A percentile compares a stretch with the other conserved stretches of the same genome.
These are phyloP conservation scores for Stichopus chloronotus DNA, from an alignment of 35 echinoderm and acorn worm genomes.

Conservation along the genomic window DNA sequence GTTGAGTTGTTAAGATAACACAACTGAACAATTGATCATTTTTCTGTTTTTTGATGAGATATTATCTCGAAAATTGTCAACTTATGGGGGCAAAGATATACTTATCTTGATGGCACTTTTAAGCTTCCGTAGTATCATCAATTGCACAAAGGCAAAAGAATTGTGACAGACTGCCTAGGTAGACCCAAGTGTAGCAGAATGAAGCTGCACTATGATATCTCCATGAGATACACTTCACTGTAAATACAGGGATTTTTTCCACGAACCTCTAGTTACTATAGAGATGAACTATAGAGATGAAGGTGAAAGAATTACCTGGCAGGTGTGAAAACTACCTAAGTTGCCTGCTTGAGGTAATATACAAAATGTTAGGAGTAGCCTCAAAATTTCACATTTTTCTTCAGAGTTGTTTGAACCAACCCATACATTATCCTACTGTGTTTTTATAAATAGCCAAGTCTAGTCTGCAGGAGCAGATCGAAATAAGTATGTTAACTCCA, in stretches of 20 bases:
- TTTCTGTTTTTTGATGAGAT: no score
- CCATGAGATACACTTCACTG: constrained; percentile 9
- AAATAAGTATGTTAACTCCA: not conserved
- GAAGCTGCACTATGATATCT: not conserved
- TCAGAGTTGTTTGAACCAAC: not conserved
- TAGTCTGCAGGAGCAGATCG: not conserved
- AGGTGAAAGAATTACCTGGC: not conserved
- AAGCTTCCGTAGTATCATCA: no score
- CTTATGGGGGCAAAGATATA: no score
- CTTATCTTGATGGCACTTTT: no score
- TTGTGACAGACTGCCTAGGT: not conserved
- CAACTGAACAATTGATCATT: no score
- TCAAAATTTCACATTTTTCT: not conserved
- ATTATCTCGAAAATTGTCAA: no score
- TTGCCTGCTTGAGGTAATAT: not conserved
- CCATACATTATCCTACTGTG: not conserved
- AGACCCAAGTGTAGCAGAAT: not conserved
- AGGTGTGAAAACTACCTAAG: not conserved
- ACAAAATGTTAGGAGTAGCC: not conserved
- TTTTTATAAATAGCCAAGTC: not conserved
- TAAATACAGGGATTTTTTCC: not conserved
- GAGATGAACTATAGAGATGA: not conserved
- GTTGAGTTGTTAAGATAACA: no score
- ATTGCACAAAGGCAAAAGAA: not conserved
- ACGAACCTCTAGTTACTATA: no score